phyloP scores from a whole-genome alignment of 2,797 vertebrate genomes.

The Bradypodion ventrale region DNA sequence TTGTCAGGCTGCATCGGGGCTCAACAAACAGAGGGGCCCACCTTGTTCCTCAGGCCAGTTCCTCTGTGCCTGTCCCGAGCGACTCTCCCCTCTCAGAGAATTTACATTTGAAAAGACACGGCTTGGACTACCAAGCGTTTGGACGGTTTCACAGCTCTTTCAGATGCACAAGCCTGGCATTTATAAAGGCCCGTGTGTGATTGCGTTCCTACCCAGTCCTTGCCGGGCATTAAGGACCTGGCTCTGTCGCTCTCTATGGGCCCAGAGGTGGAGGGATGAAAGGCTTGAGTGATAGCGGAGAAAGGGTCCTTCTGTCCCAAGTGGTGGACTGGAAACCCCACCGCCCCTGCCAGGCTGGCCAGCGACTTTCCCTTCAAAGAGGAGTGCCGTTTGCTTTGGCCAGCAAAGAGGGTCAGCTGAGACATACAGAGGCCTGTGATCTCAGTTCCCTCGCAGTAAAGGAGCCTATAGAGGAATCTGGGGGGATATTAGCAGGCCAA shows the following conservation, averaged over 20 bases:
- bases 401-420: conserved; percentile 1
- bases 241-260: conserved; percentile 13
- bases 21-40: too few relatives aligned
- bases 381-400: conserved; percentile 35
- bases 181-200: not conserved
- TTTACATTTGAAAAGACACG: not conserved
- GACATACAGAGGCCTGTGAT: conserved; percentile 22
- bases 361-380: conserved; percentile 16
- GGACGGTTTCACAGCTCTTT: not conserved
- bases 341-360: conserved; percentile 10
- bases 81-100: not conserved
- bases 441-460: not conserved
- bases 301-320: conserved; percentile 28
- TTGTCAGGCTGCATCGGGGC: not conserved
- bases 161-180: not conserved
- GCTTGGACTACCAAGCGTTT: not conserved
- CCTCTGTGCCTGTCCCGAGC: not conserved
- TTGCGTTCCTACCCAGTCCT: not conserved
- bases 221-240: not conserved
- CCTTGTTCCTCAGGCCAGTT: not conserved
- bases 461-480: not conserved
- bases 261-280: conserved; percentile 23
- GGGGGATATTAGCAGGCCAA: conserved; percentile 9
- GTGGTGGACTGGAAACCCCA: conserved; percentile 25
- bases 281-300: conserved; percentile 3